Evolutionary conservation across 1,140 invertebrate genomes (phyloP), one percentile per base, ranked within the genome.

Genomic region (Saccostrea echinata): DNA sequence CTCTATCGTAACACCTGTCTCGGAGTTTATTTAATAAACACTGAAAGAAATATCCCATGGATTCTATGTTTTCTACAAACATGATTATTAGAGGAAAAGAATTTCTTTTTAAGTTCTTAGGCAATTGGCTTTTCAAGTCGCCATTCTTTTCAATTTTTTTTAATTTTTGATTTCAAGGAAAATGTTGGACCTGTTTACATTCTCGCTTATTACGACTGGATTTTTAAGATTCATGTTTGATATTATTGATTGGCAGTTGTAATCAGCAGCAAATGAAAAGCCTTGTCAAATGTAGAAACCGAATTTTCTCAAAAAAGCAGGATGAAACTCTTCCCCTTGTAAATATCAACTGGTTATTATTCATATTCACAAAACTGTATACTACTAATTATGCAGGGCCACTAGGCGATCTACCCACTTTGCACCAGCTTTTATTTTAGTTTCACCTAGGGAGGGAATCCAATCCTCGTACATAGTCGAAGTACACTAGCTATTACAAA

Each of bases 11-110:
- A n/a, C 52, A 21, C 4, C 64, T 18, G 3, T 84, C 51, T 24
- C 51, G 16, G 18, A 91, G 21, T 1, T 89, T 18, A 53, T 83
- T 18, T 16, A n/a, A 16, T 4, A 88, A 2, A 81, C 76, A 91
- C 68, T 89, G 64, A 24, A 85, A 91, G 27, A 51, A 86, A 83
- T 91, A 90, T 6, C 89, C 87, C n/a, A 91, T 13, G 13, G 84
- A 43, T 55, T 90, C 91, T 43, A 89, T 82, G 81, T 52, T 91
- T 12, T 91, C 88, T 4, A 87, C 24, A 88, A 88, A 68, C 71
- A 86, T 64, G 81, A 71, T 90, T 88, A 51, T 91, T 51, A 90
- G 24, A 84, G 91, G 84, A 43, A 86, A 86, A 8, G 68, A 64
- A n/a, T n/a, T 83, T 86, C 12, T 85, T 64, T 27, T 84, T 30